Evolutionary conservation across 2,113 vertebrate species (phyloP), one percentile per base, ranked within the genome.

Genomic region (Strix aluco): DNA sequence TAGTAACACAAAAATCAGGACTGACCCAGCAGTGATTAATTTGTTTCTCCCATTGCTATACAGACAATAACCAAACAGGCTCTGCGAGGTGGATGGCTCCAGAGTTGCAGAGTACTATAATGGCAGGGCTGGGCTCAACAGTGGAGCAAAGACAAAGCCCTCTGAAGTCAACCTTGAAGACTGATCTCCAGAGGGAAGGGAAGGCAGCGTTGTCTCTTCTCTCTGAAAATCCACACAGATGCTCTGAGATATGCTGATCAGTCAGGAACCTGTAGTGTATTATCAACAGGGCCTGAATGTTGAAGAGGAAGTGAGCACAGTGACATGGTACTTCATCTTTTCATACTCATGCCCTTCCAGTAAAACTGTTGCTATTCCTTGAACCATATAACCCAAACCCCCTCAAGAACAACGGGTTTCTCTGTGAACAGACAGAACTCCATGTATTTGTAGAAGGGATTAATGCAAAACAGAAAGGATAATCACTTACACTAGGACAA

Each of bases 401-500:
- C 16, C 19, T 61, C 19, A 34, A 59, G 14, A 21, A 83, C 29
- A 91, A 51, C 0, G 0, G 20, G 38, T 82, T 92, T 57, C 65
- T 74, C 22, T 66, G 25, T 51, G 66, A 82, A 91, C 27, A 69
- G 78, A 86, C 11, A 66, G 42, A 92, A 74, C 19, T 62, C 20
- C 9, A 15, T 19, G 6, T 10, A 82, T 40, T 65, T 15, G 10
- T n/a, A 72, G 63, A 74, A 81, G 10, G 4, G 13, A 69, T 55
- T 80, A 84, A 75, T 19, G 32, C 15, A 88, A 94, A 83, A 42
- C 19, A 75, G 40, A 79, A 93, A 87, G 15, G 44, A 17, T 22
- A 72, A 54, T 61, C 79, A 98, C 99, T 99, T 97, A 99, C 99
- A 36, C 98, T 99, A 71, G 99, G 99, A 66, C 99, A 99, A 42